Evolutionary conservation across 2,888 invertebrate species (phyloP).

Genomic region (Tetragonisca angustula): DNA sequence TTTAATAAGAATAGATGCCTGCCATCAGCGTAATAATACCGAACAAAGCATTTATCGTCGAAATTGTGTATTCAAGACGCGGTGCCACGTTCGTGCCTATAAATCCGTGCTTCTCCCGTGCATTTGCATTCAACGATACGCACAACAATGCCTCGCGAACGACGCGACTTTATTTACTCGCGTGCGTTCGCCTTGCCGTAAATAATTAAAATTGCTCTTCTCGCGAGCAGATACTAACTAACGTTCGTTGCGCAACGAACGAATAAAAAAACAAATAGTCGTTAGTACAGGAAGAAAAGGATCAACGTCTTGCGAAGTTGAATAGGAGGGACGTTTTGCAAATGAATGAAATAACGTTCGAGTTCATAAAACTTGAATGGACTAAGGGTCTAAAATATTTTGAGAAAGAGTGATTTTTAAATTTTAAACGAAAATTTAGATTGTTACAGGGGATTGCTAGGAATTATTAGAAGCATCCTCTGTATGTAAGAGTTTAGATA

Average conservation of each 20-base stretch:
- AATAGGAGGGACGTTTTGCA: no score
- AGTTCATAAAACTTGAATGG: no score
- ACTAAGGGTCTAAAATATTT: no score
- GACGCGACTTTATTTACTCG: conserved; percentile 28
- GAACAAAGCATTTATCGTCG: conserved; percentile 3
- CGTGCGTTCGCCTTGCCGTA: not conserved
- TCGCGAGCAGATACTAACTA: not conserved
- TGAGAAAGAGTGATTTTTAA: no score
- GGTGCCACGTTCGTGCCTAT: conserved; percentile 13
- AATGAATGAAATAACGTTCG: no score
- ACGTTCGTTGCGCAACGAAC: not conserved
- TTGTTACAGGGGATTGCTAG: no score
- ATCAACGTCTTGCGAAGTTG: no score
- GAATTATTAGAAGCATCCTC: no score
- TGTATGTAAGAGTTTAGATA: no score
- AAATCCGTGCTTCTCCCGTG: conserved; percentile 29
- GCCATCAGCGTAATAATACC: conserved; percentile 25
- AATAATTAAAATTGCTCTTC: conserved; percentile 2
- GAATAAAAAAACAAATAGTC: not conserved
- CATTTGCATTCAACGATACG: conserved; percentile 45
- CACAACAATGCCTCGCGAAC: conserved; percentile 19
- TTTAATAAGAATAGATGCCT: not conserved
- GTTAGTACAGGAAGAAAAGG: no score
- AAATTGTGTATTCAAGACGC: conserved; percentile 50
- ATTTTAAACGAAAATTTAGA: no score